Conservation (phyloP, 2,113 vertebrate genomes). For the Oreotrochilus melanogaster region DNA sequence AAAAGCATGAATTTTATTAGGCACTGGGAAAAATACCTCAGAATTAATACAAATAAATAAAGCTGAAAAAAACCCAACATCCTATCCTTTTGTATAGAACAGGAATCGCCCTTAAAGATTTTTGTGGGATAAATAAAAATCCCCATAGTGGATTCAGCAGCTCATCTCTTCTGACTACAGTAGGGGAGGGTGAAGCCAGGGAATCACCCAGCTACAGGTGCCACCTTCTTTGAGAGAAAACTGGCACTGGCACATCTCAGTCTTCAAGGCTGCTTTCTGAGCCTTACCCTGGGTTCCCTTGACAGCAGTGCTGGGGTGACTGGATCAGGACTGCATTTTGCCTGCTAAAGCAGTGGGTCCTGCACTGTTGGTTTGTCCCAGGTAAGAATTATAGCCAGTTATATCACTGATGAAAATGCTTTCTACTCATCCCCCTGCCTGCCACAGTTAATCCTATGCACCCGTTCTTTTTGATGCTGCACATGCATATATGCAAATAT, state of each 20-base stretch:
- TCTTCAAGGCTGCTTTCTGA: not conserved
- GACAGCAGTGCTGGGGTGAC: not conserved
- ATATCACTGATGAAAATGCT: too few relatives aligned
- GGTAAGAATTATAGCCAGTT: too few relatives aligned
- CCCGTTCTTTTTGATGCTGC: too few relatives aligned
- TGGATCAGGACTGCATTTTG: not conserved
- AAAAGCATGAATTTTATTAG: not conserved
- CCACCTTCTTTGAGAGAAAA: not conserved
- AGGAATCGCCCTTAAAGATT: not conserved
- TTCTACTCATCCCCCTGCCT: too few relatives aligned
- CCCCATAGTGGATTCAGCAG: not conserved
- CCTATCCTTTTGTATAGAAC: not conserved
- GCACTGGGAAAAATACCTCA: not conserved
- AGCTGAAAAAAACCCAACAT: not conserved
- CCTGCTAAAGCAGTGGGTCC: not conserved
- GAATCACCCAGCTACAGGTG: rapidly evolving
- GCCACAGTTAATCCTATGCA: too few relatives aligned
- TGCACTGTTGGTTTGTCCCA: too few relatives aligned
- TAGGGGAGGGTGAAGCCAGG: not conserved
- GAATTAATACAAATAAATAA: not conserved
- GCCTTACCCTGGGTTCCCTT: not conserved
- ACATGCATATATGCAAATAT: too few relatives aligned
- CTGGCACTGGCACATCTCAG: not conserved
- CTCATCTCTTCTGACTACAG: not conserved
- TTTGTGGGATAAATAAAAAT: not conserved